Percentiles rank a stretch among this genome's conserved stretches.
These are phyloP conservation scores for Chrysolina americana DNA, from an alignment of 2,888 invertebrate genomes.

Conservation along the genomic window DNA sequence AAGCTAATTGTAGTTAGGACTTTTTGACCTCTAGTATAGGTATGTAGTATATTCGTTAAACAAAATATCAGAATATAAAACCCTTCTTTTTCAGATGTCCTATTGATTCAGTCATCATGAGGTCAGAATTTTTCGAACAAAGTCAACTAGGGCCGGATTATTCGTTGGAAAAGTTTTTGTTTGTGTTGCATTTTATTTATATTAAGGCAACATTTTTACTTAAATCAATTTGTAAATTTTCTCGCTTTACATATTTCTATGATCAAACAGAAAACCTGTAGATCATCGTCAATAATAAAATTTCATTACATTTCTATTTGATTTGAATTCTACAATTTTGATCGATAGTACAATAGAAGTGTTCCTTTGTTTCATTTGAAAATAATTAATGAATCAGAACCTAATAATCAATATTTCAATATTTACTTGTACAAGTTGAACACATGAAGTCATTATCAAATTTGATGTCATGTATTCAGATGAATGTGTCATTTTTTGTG, in stretches of 20 bases:
- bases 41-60: slow-evolving; percentile 55
- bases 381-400: no score
- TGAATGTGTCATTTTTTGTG: not conserved
- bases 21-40: slow-evolving; percentile 52
- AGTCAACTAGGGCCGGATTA: not conserved
- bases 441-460: not conserved
- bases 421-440: not conserved
- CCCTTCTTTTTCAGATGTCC: slow-evolving; percentile 61
- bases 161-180: not conserved
- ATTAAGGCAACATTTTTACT: not conserved
- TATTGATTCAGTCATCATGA: slow-evolving; percentile 58
- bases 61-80: slow-evolving; percentile 58
- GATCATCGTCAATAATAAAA: no score
- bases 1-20: slow-evolving; percentile 45
- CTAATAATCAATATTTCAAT: not conserved
- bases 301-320: no score
- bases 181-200: not conserved
- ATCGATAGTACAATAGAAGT: not conserved
- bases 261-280: no score
- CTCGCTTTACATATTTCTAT: no score
- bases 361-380: not conserved
- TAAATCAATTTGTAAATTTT: not conserved
- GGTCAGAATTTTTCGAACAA: slow-evolving; percentile 12
- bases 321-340: no score
- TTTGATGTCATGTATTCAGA: not conserved